phyloP scores from a whole-genome alignment of 2,113 vertebrate species.

The Equus przewalskii region DNA sequence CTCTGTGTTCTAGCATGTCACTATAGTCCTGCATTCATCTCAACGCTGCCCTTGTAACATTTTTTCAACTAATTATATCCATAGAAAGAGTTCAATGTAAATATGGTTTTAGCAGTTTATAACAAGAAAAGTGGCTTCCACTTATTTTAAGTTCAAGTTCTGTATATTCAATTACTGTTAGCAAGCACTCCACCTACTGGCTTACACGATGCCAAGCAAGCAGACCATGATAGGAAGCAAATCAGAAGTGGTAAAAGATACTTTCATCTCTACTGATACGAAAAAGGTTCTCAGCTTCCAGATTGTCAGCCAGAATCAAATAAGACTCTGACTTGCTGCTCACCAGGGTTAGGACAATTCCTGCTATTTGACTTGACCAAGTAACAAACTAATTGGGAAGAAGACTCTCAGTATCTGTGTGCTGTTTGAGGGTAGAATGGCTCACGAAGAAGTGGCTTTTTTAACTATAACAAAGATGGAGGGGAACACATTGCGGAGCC shows the following conservation, averaged over 20 bases:
- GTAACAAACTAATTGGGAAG: conserved; percentile 52
- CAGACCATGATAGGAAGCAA: conserved; percentile 64
- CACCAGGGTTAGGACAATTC: conserved; percentile 61
- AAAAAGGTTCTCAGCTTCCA: conserved; percentile 28
- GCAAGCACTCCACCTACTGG: conserved; percentile 95
- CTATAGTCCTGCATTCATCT: conserved; percentile 80
- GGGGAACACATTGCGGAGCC: not conserved
- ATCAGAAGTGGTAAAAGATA: conserved; percentile 55
- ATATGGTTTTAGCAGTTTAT: conserved; percentile 89
- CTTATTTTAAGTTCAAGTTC: conserved; percentile 86
- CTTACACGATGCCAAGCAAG: conserved; percentile 85
- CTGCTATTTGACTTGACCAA: conserved; percentile 54
- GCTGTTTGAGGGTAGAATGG: conserved; percentile 53
- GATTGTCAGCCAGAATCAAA: conserved; percentile 11
- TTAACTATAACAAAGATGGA: not conserved
- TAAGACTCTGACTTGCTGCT: conserved; percentile 55
- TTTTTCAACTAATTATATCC: conserved; percentile 87
- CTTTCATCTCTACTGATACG: conserved; percentile 59
- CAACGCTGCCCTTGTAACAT: conserved; percentile 83
- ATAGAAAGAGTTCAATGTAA: conserved; percentile 87
- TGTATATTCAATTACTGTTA: conserved; percentile 89
- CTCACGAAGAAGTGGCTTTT: conserved; percentile 58
- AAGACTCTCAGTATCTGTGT: conserved; percentile 39
- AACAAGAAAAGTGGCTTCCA: conserved; percentile 87
- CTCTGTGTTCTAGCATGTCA: conserved; percentile 81